A percentile compares a stretch with the other conserved stretches of the same genome.
Evolutionary conservation across 1,140 invertebrate genomes (phyloP).

Genomic region (Aleiodes sp.): DNA sequence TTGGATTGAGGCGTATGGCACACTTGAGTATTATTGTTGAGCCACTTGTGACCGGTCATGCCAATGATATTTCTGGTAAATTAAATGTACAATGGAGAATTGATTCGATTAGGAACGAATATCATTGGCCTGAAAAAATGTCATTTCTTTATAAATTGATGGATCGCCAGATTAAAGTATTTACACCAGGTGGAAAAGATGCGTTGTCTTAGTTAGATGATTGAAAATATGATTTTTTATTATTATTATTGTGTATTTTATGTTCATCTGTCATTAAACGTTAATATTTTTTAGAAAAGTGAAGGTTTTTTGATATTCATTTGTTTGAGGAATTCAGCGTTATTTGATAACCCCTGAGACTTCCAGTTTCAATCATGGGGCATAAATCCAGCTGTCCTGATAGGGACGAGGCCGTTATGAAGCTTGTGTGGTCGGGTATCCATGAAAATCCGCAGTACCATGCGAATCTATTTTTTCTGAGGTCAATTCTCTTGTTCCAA

Average conservation of each 20-base stretch:
- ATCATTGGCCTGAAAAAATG: slow-evolving; percentile 60
- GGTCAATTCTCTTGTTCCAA: slow-evolving; percentile 30
- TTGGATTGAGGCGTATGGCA: slow-evolving; percentile 70
- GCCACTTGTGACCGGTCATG: slow-evolving; percentile 73
- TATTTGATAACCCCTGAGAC: too few relatives aligned
- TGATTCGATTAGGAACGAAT: slow-evolving; percentile 60
- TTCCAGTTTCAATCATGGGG: too few relatives aligned
- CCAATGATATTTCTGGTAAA: slow-evolving; percentile 75
- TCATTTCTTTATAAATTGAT: slow-evolving; percentile 75
- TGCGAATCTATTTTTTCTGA: slow-evolving; percentile 42
- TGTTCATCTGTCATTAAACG: not conserved
- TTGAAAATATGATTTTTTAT: not conserved
- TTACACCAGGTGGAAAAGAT: slow-evolving; percentile 68
- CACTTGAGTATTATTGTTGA: slow-evolving; percentile 72
- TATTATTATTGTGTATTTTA: not conserved
- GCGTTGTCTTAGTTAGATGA: slow-evolving; percentile 27
- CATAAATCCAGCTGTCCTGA: too few relatives aligned
- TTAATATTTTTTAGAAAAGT: not conserved
- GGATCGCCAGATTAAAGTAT: slow-evolving; percentile 76
- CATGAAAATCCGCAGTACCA: slow-evolving; percentile 46
- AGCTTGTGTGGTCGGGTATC: slow-evolving; percentile 41
- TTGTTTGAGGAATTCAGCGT: too few relatives aligned
- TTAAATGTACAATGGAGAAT: slow-evolving; percentile 66
- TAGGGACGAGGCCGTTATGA: slow-evolving; percentile 39
- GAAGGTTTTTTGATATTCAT: too few relatives aligned